Percentiles rank a stretch among this genome's conserved stretches.
Evolutionary conservation across 2,797 vertebrate genomes (phyloP).

Genomic region (Florisuga fusca): DNA sequence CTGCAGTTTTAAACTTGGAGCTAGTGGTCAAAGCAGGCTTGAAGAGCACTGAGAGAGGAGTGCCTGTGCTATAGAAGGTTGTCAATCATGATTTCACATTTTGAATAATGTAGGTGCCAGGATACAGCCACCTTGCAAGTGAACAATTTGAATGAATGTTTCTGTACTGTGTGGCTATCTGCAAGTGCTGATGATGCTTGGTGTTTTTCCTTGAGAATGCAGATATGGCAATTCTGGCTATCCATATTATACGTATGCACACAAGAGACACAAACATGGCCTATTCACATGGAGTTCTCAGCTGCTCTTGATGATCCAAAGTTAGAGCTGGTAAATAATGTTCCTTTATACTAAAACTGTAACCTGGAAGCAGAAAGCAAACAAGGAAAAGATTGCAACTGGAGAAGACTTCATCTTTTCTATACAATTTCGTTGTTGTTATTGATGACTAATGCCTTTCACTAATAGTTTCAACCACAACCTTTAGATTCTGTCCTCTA

Average conservation of each 20-base stretch:
- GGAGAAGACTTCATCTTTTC: background rate
- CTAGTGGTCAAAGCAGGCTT: background rate
- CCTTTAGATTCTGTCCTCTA: background rate
- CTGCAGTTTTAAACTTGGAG: background rate
- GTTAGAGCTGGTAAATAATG: background rate
- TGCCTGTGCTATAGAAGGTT: background rate
- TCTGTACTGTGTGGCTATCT: background rate
- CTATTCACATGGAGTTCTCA: background rate
- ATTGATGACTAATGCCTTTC: background rate
- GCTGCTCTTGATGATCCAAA: background rate
- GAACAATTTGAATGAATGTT: background rate
- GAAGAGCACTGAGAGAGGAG: background rate
- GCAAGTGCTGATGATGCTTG: background rate
- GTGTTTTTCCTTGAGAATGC: background rate
- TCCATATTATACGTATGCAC: background rate
- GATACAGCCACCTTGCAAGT: accelerated
- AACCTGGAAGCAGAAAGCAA: background rate
- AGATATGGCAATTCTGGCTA: background rate
- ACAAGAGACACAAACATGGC: background rate
- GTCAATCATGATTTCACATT: background rate
- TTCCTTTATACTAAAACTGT: background rate
- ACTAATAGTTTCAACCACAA: background rate
- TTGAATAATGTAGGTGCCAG: background rate
- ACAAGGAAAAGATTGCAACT: background rate
- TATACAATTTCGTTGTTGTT: background rate